Conservation (phyloP, 1,140 invertebrate species). For the Asbolus verrucosus region DNA sequence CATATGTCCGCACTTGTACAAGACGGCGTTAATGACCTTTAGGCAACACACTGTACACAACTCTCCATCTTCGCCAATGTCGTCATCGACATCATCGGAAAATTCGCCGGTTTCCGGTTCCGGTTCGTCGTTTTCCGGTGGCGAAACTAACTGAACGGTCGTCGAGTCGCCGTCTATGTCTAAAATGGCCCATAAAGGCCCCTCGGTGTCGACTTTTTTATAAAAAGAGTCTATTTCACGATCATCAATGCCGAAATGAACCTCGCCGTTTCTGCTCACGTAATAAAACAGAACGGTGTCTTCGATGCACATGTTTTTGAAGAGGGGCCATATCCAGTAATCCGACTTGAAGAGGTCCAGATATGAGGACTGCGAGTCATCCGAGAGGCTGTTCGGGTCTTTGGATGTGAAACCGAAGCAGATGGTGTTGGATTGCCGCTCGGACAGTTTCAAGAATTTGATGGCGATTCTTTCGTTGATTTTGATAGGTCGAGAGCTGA, state of each 20-base stretch:
- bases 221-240: conserved; percentile 14
- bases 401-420: conserved; percentile 23
- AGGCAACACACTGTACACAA: conserved; percentile 8
- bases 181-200: conserved; percentile 11
- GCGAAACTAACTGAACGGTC: neutral
- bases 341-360: conserved; percentile 10
- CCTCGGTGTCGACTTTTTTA: neutral
- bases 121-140: neutral
- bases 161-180: conserved; percentile 17
- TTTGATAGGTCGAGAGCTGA: neutral
- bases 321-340: conserved; percentile 17
- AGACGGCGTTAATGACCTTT: conserved; percentile 4
- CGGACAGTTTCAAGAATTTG: conserved; percentile 2
- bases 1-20: conserved; percentile 30
- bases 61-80: conserved; percentile 4
- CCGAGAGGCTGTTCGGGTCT: neutral
- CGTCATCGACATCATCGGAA: neutral
- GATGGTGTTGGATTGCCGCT: neutral
- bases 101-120: neutral
- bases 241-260: conserved; percentile 14
- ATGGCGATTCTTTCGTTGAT: conserved; percentile 25
- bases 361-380: conserved; percentile 3
- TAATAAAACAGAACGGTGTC: conserved; percentile 2
- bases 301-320: conserved; percentile 22
- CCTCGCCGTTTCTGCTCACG: conserved; percentile 6